Base-by-base conservation (phyloP, 2,797 vertebrate genomes). In the Karalla daura region DNA sequence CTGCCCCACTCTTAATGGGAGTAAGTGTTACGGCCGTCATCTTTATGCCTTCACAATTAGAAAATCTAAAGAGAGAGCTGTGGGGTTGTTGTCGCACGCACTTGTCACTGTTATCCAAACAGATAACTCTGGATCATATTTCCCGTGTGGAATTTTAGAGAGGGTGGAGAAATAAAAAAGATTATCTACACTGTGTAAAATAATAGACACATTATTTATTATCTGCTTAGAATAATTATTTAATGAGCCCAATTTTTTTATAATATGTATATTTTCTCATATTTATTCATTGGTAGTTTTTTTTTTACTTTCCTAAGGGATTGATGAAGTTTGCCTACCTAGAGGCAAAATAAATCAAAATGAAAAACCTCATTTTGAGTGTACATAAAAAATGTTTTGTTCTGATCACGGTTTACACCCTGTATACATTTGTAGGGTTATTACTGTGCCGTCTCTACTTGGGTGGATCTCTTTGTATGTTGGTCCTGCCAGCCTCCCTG, bases 401-500 rank as follows among this genome's bases (percentile, higher is more conserved):
- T 59, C 41, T 2, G 32, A 9, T 46, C 2, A 10, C 10, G 15
- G 18, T 51, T 63, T 47, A 58, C n/a, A 32, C 25, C 25, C 4
- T 0, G 3, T 44, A 3, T 11, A 21, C 21, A 7, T 41, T 28
- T 20, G 63, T 55, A 68, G 25, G 12, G n/a, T 70, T 46, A 43
- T 62, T 64, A 55, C 52, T 33, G n/a, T 27, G n/a, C 21, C 45
- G 11, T 69, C 44, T 52, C 63, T 56, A 33, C 27, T 83, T 17
- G 20, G 27, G 24, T 56, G 0, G 3, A 74, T 41, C 49, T 80
- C 54, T 83, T 77, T 70, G 78, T 76, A 45, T 40, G 60, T 76
- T 63, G 54, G 74, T 64, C 50, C 70, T 76, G 54, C 67, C 66
- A 14, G 47, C 51, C 72, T 63, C 84, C 89, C 80, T 82, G 18